Base-by-base conservation (phyloP, 2,797 vertebrate genomes). In the Podarcis siculus region DNA sequence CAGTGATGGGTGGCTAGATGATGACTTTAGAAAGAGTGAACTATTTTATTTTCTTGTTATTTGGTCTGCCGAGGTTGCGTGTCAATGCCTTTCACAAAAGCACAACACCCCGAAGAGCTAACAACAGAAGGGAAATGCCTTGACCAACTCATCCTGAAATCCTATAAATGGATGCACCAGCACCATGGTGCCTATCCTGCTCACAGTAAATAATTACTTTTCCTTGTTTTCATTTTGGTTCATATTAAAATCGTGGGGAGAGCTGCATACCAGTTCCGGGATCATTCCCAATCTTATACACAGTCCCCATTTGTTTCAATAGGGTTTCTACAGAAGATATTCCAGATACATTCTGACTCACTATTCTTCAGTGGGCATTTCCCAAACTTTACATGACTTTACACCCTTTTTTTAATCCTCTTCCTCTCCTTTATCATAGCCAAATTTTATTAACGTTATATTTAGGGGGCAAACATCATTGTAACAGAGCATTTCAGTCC, bases 1-100 rank as follows among this genome's bases (percentile, higher is more conserved):
- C 91, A 91, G 95, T 92, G 93, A 94, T 94, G 95, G 95, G 95
- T 64, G 94, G 92, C 92, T 94, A 91, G 92, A 90, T 96, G 95
- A 93, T 93, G 92, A 91, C 76, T 93, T 91, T 94, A 92, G 94
- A 95, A 95, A 93, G 94, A 66, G 93, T 94, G 92, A 92, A 94
- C 90, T 93, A 94, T 93, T 55, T 55, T 55, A 95, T 94, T 93
- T 94, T 94, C 49, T 15, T 55, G 49, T 55, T 93, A 94, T 93
- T 96, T 0, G 94, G 93, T 85, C 91, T 69, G 88, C 92, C 55
- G 92, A 89, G 96, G 94, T 95, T 95, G 95, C 94, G 95, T 95
- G 95, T 96, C 96, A 96, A 92, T 73, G 61, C 93, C 95, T 94
- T 64, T 79, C 32, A 81, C 90, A 94, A 86, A 92, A 90, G 91